Evolutionary conservation across 2,888 invertebrate species (phyloP), one percentile per base, ranked within the genome.

Genomic region (Dynastes hyllus): DNA sequence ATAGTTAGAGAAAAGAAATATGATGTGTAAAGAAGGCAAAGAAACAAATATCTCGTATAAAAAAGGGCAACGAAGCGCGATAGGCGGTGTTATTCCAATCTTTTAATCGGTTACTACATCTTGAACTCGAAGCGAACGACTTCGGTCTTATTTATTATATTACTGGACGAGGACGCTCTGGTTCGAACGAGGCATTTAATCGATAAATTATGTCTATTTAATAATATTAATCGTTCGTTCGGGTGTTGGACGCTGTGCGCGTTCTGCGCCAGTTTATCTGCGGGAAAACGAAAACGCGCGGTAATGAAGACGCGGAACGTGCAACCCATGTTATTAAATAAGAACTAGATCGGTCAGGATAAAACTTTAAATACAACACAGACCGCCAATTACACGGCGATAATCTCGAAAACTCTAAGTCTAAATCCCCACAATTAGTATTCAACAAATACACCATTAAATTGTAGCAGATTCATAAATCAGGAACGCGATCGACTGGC

Each of bases 401-500:
- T 79, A 76, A 79, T 79, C 79, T 76, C 63, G 75, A 79, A 76
- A 67, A 69, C 55, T 77, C 79, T 75, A 79, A 79, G 80, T 71
- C 80, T 78, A 69, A 81, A 83, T 82, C 84, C 84, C 83, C 84
- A 84, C 86, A 86, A 85, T 86, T 86, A 86, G 84, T 82, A 85
- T 85, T 84, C 85, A 84, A 82, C 85, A 83, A 84, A 85, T 86
- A 82, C 84, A 80, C 82, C 82, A 85, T 85, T 85, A 85, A 85
- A 83, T 83, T 82, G 84, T 85, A 81, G 81, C 82, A 80, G 82
- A 80, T 79, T 80, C 81, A 82, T 84, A 83, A 83, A 82, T 82
- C 82, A 82, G 83, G 78, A 82, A 83, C 80, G 83, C 83, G 84
- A 86, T 85, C 86, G 84, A 85, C 85, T 86, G 85, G 85, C 85